A percentile compares a stretch with the other conserved stretches of the same genome.
Conservation (phyloP, 2,888 invertebrate species). For the Eristalis tenax region DNA sequence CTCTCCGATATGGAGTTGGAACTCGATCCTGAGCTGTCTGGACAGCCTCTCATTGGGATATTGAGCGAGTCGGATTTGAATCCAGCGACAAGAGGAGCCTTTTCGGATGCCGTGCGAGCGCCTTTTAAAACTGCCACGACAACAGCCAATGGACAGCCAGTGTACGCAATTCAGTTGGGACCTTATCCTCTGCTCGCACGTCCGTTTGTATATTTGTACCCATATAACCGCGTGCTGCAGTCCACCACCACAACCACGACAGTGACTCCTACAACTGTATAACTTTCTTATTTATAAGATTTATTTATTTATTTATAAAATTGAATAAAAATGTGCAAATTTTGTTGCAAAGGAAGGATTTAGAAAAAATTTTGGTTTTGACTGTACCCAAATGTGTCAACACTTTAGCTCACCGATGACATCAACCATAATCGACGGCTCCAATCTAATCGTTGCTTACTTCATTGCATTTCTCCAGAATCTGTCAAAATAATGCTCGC, state of each 20-base stretch:
- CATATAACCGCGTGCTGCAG: slow-evolving; percentile 9
- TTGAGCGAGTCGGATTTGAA: background rate
- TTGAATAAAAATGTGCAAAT: background rate
- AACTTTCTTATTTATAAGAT: background rate
- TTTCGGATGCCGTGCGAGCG: background rate
- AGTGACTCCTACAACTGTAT: background rate
- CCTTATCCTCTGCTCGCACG: background rate
- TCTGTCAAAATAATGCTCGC: slow-evolving; percentile 57
- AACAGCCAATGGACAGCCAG: background rate
- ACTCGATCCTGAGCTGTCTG: background rate
- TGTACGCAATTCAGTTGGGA: slow-evolving; percentile 16
- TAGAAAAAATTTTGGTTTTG: background rate
- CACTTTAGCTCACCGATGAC: background rate
- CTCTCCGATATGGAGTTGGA: background rate
- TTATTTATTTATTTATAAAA: background rate
- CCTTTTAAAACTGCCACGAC: background rate
- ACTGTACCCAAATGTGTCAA: background rate
- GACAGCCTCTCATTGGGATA: background rate
- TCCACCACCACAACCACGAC: slow-evolving; percentile 8
- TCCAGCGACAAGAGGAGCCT: slow-evolving; percentile 3
- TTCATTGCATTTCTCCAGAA: background rate
- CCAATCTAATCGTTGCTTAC: slow-evolving; percentile 4
- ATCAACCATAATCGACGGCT: background rate
- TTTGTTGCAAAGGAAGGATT: too few relatives aligned
- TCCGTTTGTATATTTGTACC: background rate